Evolutionary conservation across 2,888 invertebrate species (phyloP).

Genomic region (Drosophila sordidula): DNA sequence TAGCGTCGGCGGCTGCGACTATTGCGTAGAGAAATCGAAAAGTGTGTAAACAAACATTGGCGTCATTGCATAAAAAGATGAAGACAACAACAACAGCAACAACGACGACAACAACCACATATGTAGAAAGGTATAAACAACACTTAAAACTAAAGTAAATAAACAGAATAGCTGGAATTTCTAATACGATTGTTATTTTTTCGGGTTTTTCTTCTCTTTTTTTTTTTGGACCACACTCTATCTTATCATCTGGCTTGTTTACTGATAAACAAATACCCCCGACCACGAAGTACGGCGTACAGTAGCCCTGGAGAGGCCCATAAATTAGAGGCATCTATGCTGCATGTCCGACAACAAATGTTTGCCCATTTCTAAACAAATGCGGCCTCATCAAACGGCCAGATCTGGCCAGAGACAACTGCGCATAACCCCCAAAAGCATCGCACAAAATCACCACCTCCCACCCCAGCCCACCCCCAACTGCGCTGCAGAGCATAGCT

Average conservation of each 20-base stretch:
- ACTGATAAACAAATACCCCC: constrained; percentile 47
- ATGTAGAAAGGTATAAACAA: constrained; percentile 42
- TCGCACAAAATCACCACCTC: background rate
- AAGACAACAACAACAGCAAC: constrained; percentile 41
- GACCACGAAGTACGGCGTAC: constrained; percentile 1
- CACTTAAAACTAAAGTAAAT: constrained; percentile 70
- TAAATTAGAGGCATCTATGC: constrained; percentile 41
- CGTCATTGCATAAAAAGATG: constrained; percentile 66
- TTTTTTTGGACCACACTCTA: constrained; percentile 28
- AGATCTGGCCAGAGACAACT: constrained; percentile 44
- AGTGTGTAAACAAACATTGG: constrained; percentile 70
- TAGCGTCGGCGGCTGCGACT: constrained; percentile 9
- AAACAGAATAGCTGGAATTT: constrained; percentile 31
- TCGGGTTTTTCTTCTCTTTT: constrained; percentile 1
- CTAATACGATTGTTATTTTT: constrained; percentile 8
- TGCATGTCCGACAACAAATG: constrained; percentile 48
- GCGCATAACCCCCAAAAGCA: constrained; percentile 47
- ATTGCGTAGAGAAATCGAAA: constrained; percentile 47
- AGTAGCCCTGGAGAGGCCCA: constrained; percentile 20
- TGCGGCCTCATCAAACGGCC: constrained; percentile 59
- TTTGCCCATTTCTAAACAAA: constrained; percentile 47
- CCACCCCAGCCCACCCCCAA: constrained; percentile 21
- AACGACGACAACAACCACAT: constrained; percentile 39
- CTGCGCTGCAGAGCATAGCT: constrained; percentile 37
- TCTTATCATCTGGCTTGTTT: constrained; percentile 67